Percentiles rank a stretch among this genome's conserved stretches.
Conservation (phyloP, 30 jellyfish, hydroid and myxozoan species). For the Chrysaora quinquecirrha region DNA sequence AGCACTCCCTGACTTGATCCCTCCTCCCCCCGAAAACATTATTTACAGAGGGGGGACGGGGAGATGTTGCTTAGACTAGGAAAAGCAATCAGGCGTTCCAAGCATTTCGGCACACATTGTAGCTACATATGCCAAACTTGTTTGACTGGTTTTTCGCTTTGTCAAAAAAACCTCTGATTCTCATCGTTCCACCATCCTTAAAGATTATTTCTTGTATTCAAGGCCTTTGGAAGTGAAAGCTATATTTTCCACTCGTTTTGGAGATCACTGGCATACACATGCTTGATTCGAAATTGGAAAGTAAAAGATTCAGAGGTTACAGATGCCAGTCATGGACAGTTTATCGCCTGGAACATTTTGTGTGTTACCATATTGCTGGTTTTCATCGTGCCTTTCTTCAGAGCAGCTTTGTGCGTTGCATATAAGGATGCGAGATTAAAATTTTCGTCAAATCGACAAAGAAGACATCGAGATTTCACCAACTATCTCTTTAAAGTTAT, state of each 20-base stretch:
- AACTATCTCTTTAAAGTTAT: constrained; percentile 16
- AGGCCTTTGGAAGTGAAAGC: constrained; percentile 53
- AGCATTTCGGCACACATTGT: too few species aligned
- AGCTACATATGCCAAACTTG: too few species aligned
- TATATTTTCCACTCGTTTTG: constrained; percentile 51
- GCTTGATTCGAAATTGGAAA: constrained; percentile 18
- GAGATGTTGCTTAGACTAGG: too few species aligned
- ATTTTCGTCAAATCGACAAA: constrained; percentile 4
- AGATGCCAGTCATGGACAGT: not conserved
- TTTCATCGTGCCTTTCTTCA: constrained; percentile 26
- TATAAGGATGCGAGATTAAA: constrained; percentile 34
- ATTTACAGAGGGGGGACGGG: too few species aligned
- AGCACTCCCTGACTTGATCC: too few species aligned
- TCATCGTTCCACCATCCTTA: too few species aligned
- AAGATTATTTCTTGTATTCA: too few species aligned
- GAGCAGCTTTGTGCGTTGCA: constrained; percentile 31
- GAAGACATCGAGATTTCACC: constrained; percentile 13
- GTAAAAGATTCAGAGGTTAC: not conserved
- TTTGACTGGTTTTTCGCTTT: too few species aligned
- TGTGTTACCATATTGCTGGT: constrained; percentile 1
- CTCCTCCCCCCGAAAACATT: too few species aligned
- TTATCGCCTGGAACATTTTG: constrained; percentile 33
- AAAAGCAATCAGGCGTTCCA: too few species aligned
- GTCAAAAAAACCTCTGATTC: too few species aligned
- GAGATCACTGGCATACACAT: constrained; percentile 44